Evolutionary conservation across 2,888 invertebrate species (phyloP).

Genomic region (Lasioglossum figueresi): DNA sequence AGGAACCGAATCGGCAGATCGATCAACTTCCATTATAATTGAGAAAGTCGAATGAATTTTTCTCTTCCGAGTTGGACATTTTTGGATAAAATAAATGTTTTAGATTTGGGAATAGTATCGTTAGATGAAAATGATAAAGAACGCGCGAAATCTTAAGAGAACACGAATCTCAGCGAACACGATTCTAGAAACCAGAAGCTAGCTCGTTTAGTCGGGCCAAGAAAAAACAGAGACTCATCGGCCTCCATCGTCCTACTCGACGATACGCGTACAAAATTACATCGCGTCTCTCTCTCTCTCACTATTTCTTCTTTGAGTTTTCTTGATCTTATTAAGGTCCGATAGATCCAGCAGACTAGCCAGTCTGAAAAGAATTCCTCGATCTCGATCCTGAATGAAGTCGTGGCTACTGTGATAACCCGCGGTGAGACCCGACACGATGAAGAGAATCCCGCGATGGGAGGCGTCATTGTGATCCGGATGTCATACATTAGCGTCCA

Average conservation of each 20-base stretch:
- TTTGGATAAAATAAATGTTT: too few species aligned
- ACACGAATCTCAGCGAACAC: slow-evolving; percentile 16
- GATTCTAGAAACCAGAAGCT: slow-evolving; percentile 67
- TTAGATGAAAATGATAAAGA: too few species aligned
- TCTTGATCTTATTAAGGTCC: slow-evolving; percentile 63
- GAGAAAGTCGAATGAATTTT: too few species aligned
- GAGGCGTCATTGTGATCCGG: slow-evolving; percentile 71
- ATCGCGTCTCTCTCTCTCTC: slow-evolving; percentile 26
- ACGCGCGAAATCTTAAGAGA: background rate
- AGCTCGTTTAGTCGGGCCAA: slow-evolving; percentile 55
- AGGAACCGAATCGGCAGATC: too few species aligned
- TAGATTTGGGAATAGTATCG: too few species aligned
- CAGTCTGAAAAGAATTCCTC: slow-evolving; percentile 70
- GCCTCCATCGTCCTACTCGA: slow-evolving; percentile 41
- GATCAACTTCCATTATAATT: too few species aligned
- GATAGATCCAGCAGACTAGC: slow-evolving; percentile 56
- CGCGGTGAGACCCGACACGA: slow-evolving; percentile 67
- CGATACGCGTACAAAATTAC: slow-evolving; percentile 70
- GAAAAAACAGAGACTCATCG: slow-evolving; percentile 30
- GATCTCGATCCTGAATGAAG: slow-evolving; percentile 72
- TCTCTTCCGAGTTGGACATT: too few species aligned
- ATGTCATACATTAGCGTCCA: slow-evolving; percentile 70
- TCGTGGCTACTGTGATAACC: slow-evolving; percentile 72
- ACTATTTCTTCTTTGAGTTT: background rate
- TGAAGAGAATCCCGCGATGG: slow-evolving; percentile 70